Evolutionary conservation across 2,113 vertebrate species (phyloP), one percentile per base, ranked within the genome.

Genomic region (Cottus gobio): DNA sequence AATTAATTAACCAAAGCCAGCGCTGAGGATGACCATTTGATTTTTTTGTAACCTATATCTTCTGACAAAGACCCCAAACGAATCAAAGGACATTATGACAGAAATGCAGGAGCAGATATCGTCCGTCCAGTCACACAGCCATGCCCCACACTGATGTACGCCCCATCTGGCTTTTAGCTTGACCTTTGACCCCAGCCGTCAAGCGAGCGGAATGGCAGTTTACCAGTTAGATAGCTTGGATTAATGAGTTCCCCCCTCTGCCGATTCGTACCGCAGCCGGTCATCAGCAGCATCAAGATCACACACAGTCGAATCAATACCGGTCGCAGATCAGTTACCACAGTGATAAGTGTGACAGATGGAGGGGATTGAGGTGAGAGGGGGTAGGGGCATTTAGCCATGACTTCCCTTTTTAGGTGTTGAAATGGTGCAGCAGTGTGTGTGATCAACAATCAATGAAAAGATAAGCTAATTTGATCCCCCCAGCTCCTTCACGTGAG

Each of bases 151-250:
- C 22, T 50, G 73, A 83, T 73, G 37, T 48, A 78, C 75, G 71
- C 61, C 86, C 90, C 85, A 86, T 85, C 80, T 89, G 88, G 76
- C 71, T 82, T 44, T 60, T 52, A 39, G 73, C 30, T 71, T 89
- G 88, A 90, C 78, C 89, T 89, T 85, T 90, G 84, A 90, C 85
- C 86, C 69, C 56, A 60, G 56, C 73, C 37, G 52, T 76, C 84
- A 77, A 80, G 67, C 64, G 77, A 78, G 54, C 76, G 86, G 78
- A 85, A 73, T 37, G 71, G 65, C 30, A 34, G 62, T 91, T 87
- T 79, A 79, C 83, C 44, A 73, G 71, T 81, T 50, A 71, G 61
- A 85, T 82, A 57, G 39, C 69, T 79, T 26, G 67, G 82, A 83
- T 86, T 91, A 90, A 89, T 86, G 83, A 91, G 71, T 68, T 63